These are phyloP conservation scores for Melitaea cinxia DNA, from an alignment of 1,140 invertebrate species.

Conservation along the genomic window DNA sequence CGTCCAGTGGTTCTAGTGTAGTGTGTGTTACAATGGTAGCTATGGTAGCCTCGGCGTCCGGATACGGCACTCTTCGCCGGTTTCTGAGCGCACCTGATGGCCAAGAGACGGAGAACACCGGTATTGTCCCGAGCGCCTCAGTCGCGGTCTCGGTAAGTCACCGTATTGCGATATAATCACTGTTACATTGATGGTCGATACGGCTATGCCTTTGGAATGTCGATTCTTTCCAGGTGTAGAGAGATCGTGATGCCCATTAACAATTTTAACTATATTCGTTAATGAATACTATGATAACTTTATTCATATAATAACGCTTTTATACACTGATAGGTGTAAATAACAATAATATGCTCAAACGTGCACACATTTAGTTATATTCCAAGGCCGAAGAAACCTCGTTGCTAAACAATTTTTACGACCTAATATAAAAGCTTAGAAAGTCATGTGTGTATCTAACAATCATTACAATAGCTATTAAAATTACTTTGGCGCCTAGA, in stretches of 20 bases:
- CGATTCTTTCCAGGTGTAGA: slow-evolving; percentile 28
- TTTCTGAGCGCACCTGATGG: slow-evolving; percentile 75
- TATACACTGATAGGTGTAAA: not conserved
- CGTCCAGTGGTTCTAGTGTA: slow-evolving; percentile 55
- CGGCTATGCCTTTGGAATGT: slow-evolving; percentile 49
- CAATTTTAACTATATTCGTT: slow-evolving; percentile 22
- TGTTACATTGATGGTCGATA: slow-evolving; percentile 30
- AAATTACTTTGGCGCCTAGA: slow-evolving; percentile 41
- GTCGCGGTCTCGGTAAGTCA: slow-evolving; percentile 75
- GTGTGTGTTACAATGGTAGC: slow-evolving; percentile 70
- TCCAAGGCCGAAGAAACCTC: slow-evolving; percentile 37
- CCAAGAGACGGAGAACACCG: slow-evolving; percentile 50
- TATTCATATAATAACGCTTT: slow-evolving; percentile 4
- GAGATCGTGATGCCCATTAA: slow-evolving; percentile 27
- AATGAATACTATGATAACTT: slow-evolving; percentile 19
- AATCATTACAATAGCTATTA: slow-evolving; percentile 49
- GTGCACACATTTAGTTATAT: not conserved
- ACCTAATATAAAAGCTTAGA: slow-evolving; percentile 62
- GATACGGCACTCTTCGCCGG: slow-evolving; percentile 75
- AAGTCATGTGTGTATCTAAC: slow-evolving; percentile 46
- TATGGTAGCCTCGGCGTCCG: slow-evolving; percentile 76
- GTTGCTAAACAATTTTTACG: slow-evolving; percentile 42
- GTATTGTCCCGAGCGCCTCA: slow-evolving; percentile 61
- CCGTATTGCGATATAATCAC: slow-evolving; percentile 21
- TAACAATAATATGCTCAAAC: not conserved